Percentiles rank a stretch among this genome's conserved stretches.
Conservation (phyloP, 2,888 invertebrate species). For the Cheilosia urbana region DNA sequence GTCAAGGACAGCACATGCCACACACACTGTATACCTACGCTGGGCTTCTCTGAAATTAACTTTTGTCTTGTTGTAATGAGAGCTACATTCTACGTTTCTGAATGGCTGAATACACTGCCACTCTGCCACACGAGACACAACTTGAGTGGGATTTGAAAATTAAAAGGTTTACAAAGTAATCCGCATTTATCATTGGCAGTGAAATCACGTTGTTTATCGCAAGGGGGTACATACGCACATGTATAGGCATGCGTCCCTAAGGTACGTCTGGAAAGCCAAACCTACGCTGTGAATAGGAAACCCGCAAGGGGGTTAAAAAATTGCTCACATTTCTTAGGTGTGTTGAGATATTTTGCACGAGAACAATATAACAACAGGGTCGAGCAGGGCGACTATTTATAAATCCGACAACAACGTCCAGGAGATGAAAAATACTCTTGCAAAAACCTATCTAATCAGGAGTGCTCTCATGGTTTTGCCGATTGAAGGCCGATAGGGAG, state of each 20-base stretch:
- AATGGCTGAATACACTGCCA: slow-evolving; percentile 11
- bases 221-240: slow-evolving; percentile 31
- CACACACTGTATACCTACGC: background rate
- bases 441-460: background rate
- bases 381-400: slow-evolving; percentile 11
- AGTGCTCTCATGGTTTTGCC: background rate
- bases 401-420: slow-evolving; percentile 5
- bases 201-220: slow-evolving; percentile 61
- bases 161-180: slow-evolving; percentile 69
- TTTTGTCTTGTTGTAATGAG: slow-evolving; percentile 57
- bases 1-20: slow-evolving; percentile 50
- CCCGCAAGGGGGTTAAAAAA: slow-evolving; percentile 11
- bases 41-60: slow-evolving; percentile 56
- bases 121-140: slow-evolving; percentile 8
- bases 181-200: slow-evolving; percentile 57
- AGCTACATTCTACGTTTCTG: slow-evolving; percentile 50
- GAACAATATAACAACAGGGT: background rate
- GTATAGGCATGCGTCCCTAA: slow-evolving; percentile 1
- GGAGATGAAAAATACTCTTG: background rate
- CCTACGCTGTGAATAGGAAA: slow-evolving; percentile 10
- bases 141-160: slow-evolving; percentile 63
- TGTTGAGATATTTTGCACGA: slow-evolving; percentile 11
- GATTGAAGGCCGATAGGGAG: background rate
- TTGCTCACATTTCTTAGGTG: slow-evolving; percentile 10
- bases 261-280: slow-evolving; percentile 22